Base-by-base conservation (phyloP, 1,140 invertebrate genomes). In the Spodoptera frugiperda region DNA sequence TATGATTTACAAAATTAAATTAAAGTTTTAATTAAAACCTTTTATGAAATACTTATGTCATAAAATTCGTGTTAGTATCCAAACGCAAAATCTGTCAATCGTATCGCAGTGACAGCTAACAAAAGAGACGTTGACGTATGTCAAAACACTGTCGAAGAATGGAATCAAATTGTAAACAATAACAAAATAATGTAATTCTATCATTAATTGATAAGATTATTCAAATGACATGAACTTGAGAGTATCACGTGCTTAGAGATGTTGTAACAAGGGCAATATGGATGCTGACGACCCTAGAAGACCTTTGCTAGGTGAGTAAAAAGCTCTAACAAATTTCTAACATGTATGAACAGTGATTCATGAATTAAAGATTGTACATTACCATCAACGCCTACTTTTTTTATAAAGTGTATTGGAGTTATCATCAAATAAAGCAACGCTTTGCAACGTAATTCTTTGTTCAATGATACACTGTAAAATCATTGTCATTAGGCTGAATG, bases 221-320 rank as follows among this genome's bases (percentile, higher is more conserved):
- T 68, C 21, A 51, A 57, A 72, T 39, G 72, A 51, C 55, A 74
- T 30, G 51, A 51, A 51, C 63, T 57, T 51, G 53, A 11, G 11
- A 19, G 15, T 63, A 55, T 74, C 70, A 72, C 44, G 48, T 51
- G 44, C n/a, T 12, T 55, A 6, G 2, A 53, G 33, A 65, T 46
- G 51, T 54, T 51, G 14, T 39, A 71, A 49, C 21, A 14, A 54
- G 15, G 3, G 59, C 53, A 82, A 76, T 70, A 90, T 90, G 89
- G 86, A 90, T 63, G 76, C 25, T n/a, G 81, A 91, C 71, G 89
- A 91, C 77, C 87, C 87, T 19, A 82, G 87, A 65, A 85, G 78
- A 75, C 89, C 89, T 15, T 73, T 91, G 33, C 78, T 91, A 15
- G 89, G 89, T 89, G 81, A 17, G 83, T 80, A 61, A 77, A 55